Evolutionary conservation across 2,113 vertebrate genomes (phyloP).

Genomic region (Cnemophilus loriae): DNA sequence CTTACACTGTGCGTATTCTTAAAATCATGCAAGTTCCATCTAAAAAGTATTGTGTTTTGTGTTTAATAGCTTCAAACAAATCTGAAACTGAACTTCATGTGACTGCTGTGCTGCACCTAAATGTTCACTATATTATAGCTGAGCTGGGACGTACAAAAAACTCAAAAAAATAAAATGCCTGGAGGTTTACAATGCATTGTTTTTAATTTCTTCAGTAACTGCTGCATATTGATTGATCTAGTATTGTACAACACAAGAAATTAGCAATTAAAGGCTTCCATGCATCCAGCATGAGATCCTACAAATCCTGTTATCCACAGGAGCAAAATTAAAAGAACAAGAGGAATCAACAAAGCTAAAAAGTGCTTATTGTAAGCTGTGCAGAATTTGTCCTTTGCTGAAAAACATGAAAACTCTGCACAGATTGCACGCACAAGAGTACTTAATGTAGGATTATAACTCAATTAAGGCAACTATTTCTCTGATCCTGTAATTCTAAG

Average conservation of each 20-base stretch:
- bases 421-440: background rate
- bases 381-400: background rate
- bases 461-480: constrained; percentile 27
- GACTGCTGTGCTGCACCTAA: background rate
- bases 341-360: background rate
- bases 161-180: background rate
- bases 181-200: background rate
- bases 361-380: background rate
- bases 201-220: background rate
- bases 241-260: background rate
- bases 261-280: constrained; percentile 6
- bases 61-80: background rate
- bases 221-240: background rate
- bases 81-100: background rate
- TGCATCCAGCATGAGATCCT: background rate
- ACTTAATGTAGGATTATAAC: constrained; percentile 32
- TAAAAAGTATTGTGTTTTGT: background rate
- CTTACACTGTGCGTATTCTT: background rate
- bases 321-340: background rate
- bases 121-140: background rate
- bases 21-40: background rate
- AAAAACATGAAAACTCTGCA: background rate
- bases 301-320: constrained; percentile 1
- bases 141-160: background rate
- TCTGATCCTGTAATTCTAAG: constrained; percentile 23